Evolutionary conservation across 2,888 invertebrate genomes (phyloP), one percentile per base, ranked within the genome.

Genomic region (Conomelus anceps): DNA sequence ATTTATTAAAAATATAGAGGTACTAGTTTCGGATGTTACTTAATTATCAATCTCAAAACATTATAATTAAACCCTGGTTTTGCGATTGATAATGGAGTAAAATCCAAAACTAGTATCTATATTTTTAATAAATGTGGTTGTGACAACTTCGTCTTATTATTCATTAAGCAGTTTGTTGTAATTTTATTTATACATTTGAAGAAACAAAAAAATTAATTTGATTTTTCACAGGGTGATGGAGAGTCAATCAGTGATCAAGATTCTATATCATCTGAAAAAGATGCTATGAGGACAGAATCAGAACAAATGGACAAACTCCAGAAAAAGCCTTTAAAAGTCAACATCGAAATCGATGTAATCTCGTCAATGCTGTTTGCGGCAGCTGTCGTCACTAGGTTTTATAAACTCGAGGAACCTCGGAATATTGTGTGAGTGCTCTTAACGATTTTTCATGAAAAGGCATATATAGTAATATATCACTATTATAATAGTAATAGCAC

Each of bases 341-440:
- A 94, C 91, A 93, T 98, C 90, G 95, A 96, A 93, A 93, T 98
- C 90, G 98, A 98, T 93, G 92, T 97, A 89, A 94, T 98, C 90
- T 97, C 97, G 89, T 91, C 96, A 90, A 91, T 94, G 86, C 94
- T 99, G 89, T 96, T 98, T 92, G 90, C 95, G 20, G 92, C 96
- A 91, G 97, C 96, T 85, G 93, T 98, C 89, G 93, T 94, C 22
- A 97, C 98, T 24, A 95, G 99, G 91, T 95, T 98, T 92, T 98
- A 98, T 93, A 96, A 96, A 92, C 94, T 99, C 86, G 96, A 97
- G 91, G 96, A 97, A 92, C 99, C 99, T 0, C 95, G 95, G 91
- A 96, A 97, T 94, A 97, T 99, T 92, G 98, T 99, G 98, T 98
- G 95, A 96, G 98, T 96, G 90, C 90, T 90, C 88, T 89, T 88